Evolutionary conservation across 2,888 invertebrate genomes (phyloP).

Genomic region (Suillia variegata): DNA sequence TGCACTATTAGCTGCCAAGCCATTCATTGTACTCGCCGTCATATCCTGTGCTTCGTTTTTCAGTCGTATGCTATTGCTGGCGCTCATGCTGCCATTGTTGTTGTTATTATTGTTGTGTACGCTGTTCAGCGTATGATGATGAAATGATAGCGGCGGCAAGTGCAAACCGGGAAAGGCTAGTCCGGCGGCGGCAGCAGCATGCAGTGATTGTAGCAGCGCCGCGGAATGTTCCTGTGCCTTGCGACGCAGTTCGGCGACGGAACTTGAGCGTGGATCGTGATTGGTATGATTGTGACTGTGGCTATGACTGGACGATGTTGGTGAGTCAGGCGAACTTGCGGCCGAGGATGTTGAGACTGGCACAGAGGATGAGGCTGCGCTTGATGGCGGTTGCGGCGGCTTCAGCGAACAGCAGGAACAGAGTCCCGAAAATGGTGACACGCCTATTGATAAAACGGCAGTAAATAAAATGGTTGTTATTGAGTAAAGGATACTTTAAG

Average conservation of each 20-base stretch:
- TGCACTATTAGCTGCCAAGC: slow-evolving; percentile 41
- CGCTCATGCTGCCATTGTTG: slow-evolving; percentile 47
- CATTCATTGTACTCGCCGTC: slow-evolving; percentile 59
- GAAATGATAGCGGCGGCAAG: slow-evolving; percentile 61
- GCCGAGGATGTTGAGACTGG: slow-evolving; percentile 51
- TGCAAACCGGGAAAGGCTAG: slow-evolving; percentile 62
- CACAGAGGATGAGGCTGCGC: slow-evolving; percentile 50
- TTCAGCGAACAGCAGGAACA: slow-evolving; percentile 82
- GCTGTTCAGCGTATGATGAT: slow-evolving; percentile 55
- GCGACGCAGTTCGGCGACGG: slow-evolving; percentile 88
- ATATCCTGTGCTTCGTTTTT: slow-evolving; percentile 60
- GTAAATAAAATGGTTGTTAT: background rate
- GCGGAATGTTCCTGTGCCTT: slow-evolving; percentile 96
- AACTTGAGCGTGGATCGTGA: slow-evolving; percentile 76
- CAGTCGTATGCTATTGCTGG: slow-evolving; percentile 36
- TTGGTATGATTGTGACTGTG: slow-evolving; percentile 35
- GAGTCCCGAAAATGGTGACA: slow-evolving; percentile 74
- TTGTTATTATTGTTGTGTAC: slow-evolving; percentile 43
- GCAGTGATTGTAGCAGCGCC: slow-evolving; percentile 77
- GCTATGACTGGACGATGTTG: slow-evolving; percentile 41
- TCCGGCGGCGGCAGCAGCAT: slow-evolving; percentile 64
- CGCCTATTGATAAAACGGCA: too few species aligned
- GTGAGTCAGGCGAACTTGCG: slow-evolving; percentile 55
- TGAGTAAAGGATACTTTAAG: too few species aligned
- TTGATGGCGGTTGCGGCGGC: slow-evolving; percentile 59